Percentiles rank a stretch among this genome's conserved stretches.
Conservation (phyloP, 2,797 vertebrate genomes). For the Leptodactylus fallax region DNA sequence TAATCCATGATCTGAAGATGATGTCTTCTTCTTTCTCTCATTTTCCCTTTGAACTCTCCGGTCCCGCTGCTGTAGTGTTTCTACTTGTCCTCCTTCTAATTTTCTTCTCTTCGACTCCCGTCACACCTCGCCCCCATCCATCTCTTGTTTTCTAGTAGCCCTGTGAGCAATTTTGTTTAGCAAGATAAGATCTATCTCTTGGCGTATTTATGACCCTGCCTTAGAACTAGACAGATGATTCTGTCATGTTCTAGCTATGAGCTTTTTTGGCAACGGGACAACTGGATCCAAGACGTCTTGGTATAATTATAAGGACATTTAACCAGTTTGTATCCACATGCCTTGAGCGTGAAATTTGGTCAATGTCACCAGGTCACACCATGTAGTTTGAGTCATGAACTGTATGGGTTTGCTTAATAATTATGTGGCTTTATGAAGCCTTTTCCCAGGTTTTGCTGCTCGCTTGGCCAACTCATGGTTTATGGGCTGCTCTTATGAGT, state of each 20-base stretch:
- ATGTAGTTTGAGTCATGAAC: not conserved
- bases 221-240: constrained; percentile 54
- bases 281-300: not conserved
- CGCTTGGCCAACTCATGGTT: not conserved
- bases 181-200: constrained; percentile 58
- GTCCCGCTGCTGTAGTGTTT: not conserved
- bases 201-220: constrained; percentile 58
- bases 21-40: constrained; percentile 8
- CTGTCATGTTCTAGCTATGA: constrained; percentile 59
- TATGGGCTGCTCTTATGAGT: constrained; percentile 3
- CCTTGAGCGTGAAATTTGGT: not conserved
- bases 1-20: constrained; percentile 36
- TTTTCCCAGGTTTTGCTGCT: constrained; percentile 20
- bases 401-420: not conserved
- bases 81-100: not conserved
- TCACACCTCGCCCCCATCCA: constrained; percentile 10
- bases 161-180: constrained; percentile 58
- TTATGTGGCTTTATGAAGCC: not conserved
- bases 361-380: not conserved
- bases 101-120: not conserved
- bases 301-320: constrained; percentile 37
- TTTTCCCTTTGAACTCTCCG: constrained; percentile 25
- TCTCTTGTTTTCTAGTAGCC: constrained; percentile 48
- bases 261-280: constrained; percentile 45
- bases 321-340: constrained; percentile 27